Conservation (phyloP, 2,113 vertebrate genomes). For the Symphodus melops region DNA sequence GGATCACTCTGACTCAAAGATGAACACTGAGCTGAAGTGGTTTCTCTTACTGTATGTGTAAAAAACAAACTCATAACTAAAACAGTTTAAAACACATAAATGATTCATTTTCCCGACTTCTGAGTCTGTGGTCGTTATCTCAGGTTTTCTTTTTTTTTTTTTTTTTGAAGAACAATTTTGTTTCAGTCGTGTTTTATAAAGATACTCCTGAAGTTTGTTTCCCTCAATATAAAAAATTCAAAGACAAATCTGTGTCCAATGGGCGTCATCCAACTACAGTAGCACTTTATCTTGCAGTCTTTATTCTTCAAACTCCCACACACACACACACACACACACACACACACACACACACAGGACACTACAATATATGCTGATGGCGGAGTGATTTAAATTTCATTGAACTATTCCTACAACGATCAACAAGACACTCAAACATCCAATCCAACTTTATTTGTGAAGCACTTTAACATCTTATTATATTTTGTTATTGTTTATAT, state of each 20-base stretch:
- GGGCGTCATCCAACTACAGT: no score
- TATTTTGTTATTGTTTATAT: no score
- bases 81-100: neutral
- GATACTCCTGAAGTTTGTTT: neutral
- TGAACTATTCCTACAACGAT: no score
- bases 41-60: neutral
- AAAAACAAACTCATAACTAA: neutral
- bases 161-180: neutral
- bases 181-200: neutral
- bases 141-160: neutral
- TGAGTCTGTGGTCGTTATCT: neutral
- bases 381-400: no score
- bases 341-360: no score
- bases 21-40: neutral
- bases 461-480: no score
- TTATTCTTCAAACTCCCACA: no score
- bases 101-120: neutral
- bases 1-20: constrained; percentile 3
- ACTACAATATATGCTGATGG: no score
- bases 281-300: no score
- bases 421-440: no score
- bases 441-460: no score
- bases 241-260: neutral
- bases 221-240: neutral
- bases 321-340: no score